Evolutionary conservation across 1,140 invertebrate species (phyloP).

Genomic region (Odontomachus brunneus): DNA sequence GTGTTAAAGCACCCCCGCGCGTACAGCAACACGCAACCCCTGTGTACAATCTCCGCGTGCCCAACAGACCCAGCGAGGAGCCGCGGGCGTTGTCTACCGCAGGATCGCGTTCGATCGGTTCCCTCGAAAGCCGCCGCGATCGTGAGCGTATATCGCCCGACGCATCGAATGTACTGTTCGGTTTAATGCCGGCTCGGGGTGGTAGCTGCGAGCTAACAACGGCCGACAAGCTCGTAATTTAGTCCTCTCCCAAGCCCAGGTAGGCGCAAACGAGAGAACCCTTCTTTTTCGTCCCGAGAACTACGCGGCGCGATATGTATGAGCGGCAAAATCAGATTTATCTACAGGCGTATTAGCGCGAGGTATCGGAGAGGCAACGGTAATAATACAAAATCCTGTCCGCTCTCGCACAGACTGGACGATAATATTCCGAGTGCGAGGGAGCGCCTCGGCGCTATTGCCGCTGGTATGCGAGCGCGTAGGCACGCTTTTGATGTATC

Average conservation of each 20-base stretch:
- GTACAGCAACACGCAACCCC: slow-evolving; percentile 60
- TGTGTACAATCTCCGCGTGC: slow-evolving; percentile 68
- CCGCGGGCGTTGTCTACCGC: slow-evolving; percentile 53
- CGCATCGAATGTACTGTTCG: slow-evolving; percentile 27
- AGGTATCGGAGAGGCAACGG: background rate
- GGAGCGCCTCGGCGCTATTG: no score
- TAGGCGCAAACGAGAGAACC: slow-evolving; percentile 11
- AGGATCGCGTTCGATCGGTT: slow-evolving; percentile 51
- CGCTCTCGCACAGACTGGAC: no score
- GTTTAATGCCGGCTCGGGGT: slow-evolving; percentile 39
- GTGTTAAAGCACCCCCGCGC: slow-evolving; percentile 44
- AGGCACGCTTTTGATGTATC: slow-evolving; percentile 46
- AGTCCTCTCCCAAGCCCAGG: slow-evolving; percentile 11
- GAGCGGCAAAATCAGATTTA: slow-evolving; percentile 46
- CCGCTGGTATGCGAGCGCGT: background rate
- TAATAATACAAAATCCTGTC: slow-evolving; percentile 17
- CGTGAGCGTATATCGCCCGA: slow-evolving; percentile 6
- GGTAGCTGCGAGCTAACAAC: slow-evolving; percentile 30
- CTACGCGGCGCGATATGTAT: background rate
- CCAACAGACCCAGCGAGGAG: slow-evolving; percentile 40
- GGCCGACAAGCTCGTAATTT: slow-evolving; percentile 57
- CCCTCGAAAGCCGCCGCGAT: slow-evolving; percentile 36
- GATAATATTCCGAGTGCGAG: slow-evolving; percentile 3
- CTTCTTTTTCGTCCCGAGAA: slow-evolving; percentile 17
- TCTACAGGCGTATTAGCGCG: slow-evolving; percentile 11